phyloP scores from a whole-genome alignment of 2,797 vertebrate species.

The Dicrostonyx torquatus region DNA sequence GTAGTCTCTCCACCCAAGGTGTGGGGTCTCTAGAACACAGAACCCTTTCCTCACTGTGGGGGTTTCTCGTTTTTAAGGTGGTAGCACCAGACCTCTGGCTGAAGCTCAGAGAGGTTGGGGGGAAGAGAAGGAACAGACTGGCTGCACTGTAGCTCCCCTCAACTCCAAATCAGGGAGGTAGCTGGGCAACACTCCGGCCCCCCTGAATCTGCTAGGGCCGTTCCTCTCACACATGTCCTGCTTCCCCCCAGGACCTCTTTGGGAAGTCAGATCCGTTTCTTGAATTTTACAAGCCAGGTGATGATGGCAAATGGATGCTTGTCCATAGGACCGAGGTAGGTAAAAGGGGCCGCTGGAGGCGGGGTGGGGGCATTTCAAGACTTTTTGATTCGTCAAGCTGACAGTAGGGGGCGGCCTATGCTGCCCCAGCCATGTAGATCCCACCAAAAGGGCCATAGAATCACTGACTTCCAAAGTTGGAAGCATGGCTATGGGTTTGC shows the following conservation, averaged over 20 bases:
- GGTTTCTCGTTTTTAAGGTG: not conserved
- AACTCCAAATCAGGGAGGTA: not conserved
- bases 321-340: slow-evolving; percentile 94
- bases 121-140: not conserved
- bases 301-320: slow-evolving; percentile 98
- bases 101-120: not conserved
- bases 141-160: not conserved
- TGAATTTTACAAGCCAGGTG: slow-evolving; percentile 96
- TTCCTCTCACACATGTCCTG: not conserved
- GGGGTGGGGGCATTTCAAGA: not conserved
- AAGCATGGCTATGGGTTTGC: not conserved
- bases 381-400: not conserved
- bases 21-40: not conserved
- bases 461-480: not conserved
- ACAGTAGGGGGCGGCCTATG: not conserved
- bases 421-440: not conserved
- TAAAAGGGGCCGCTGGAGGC: accelerated
- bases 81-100: not conserved
- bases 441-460: accelerated
- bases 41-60: too few species aligned
- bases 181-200: not conserved
- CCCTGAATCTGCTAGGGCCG: accelerated
- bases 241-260: slow-evolving; percentile 93
- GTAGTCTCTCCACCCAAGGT: not conserved
- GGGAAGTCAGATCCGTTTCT: slow-evolving; percentile 99